These are phyloP conservation scores for Ptilodon capucinus DNA, from an alignment of 2,888 invertebrate species.

Conservation along the genomic window DNA sequence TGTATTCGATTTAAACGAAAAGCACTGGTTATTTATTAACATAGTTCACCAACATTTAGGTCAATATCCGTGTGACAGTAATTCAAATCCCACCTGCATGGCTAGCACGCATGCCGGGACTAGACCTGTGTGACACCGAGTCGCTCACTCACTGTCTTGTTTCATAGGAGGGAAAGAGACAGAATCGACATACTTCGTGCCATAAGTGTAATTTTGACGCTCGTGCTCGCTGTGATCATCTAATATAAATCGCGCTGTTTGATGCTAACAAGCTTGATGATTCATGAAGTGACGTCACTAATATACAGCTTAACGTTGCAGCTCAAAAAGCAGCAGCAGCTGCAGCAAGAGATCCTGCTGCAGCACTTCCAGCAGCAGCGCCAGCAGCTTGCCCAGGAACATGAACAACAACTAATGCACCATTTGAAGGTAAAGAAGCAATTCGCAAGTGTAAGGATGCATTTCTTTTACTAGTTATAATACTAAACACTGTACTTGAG, in stretches of 20 bases:
- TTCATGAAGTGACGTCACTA: background rate
- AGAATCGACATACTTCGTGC: too few species aligned
- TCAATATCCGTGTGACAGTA: too few species aligned
- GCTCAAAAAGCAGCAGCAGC: slow-evolving; percentile 96
- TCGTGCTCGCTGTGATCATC: too few species aligned
- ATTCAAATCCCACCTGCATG: too few species aligned
- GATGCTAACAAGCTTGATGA: background rate
- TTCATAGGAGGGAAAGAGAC: too few species aligned
- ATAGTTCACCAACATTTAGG: too few species aligned
- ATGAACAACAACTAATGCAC: slow-evolving; percentile 94
- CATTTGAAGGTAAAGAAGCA: slow-evolving; percentile 88
- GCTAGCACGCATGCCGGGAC: too few species aligned
- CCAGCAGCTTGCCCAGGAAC: slow-evolving; percentile 94
- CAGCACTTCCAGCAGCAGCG: slow-evolving; percentile 96
- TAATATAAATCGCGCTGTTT: background rate
- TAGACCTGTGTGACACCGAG: too few species aligned
- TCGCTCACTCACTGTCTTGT: too few species aligned
- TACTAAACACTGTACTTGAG: background rate
- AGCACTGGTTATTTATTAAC: too few species aligned
- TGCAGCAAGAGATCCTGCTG: slow-evolving; percentile 94
- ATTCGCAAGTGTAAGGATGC: slow-evolving; percentile 4
- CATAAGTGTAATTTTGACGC: too few species aligned
- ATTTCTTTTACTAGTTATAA: slow-evolving; percentile 3
- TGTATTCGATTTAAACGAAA: too few species aligned
- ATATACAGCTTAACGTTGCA: slow-evolving; percentile 73